Evolutionary conservation across 2,797 vertebrate species (phyloP).

Genomic region (Muscicapa comitata): DNA sequence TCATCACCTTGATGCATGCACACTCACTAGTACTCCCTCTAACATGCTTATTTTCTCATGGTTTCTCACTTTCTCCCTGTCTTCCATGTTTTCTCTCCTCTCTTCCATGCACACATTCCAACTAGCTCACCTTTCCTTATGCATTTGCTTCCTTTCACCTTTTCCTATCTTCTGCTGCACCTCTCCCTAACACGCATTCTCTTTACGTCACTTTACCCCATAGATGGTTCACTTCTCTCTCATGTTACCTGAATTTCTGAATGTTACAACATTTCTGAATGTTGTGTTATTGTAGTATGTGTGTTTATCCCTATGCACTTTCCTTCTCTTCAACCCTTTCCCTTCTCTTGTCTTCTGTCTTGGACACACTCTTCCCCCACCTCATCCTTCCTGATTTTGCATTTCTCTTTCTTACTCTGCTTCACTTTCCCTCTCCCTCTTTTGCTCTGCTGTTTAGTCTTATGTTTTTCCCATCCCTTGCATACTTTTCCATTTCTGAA

Average conservation of each 20-base stretch:
- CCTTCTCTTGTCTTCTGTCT: not conserved
- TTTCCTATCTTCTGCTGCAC: not conserved
- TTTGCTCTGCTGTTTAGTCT: not conserved
- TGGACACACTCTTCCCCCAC: not conserved
- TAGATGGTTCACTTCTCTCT: not conserved
- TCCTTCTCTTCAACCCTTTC: accelerated
- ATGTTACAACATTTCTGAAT: not conserved
- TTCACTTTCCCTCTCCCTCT: not conserved
- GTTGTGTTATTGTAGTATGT: not conserved
- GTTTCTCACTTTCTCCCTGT: not conserved
- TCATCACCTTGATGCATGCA: not conserved
- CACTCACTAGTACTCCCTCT: not conserved
- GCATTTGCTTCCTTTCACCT: not conserved
- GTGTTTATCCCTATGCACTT: not conserved
- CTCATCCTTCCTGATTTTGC: accelerated
- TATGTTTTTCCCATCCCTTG: not conserved
- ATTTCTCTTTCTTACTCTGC: not conserved
- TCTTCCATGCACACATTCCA: not conserved
- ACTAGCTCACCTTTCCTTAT: not conserved
- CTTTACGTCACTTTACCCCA: not conserved
- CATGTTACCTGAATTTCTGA: not conserved
- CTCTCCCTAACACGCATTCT: not conserved
- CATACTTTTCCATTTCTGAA: not conserved
- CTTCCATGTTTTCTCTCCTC: not conserved
- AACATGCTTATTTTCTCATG: not conserved